A percentile compares a stretch with the other conserved stretches of the same genome.
Conservation (phyloP, 1,140 invertebrate genomes). For the Anastrepha obliqua region DNA sequence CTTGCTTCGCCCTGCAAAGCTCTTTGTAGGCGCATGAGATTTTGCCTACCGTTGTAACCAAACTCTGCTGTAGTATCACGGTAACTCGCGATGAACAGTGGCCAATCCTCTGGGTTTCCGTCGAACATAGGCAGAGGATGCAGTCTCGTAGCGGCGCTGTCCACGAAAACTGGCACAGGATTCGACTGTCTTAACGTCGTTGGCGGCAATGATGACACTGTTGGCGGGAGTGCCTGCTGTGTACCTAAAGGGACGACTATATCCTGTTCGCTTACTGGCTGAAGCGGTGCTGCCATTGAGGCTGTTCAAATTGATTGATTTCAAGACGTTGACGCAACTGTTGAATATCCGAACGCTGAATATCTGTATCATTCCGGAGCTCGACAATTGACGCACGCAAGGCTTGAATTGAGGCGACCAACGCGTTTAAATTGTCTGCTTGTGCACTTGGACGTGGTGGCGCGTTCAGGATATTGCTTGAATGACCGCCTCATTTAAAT, state of each 20-base stretch:
- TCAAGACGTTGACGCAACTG: not conserved
- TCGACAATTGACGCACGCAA: not conserved
- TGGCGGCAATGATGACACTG: not conserved
- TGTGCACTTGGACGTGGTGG: too few species aligned
- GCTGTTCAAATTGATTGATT: not conserved
- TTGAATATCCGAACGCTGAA: not conserved
- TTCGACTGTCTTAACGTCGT: too few species aligned
- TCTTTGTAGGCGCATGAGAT: not conserved
- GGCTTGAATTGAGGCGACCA: not conserved
- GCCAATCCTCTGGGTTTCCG: slow-evolving; percentile 19
- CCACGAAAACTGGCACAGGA: too few species aligned
- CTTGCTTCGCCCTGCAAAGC: not conserved
- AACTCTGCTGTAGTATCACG: not conserved
- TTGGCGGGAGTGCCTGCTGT: not conserved
- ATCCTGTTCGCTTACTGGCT: not conserved
- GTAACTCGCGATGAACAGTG: not conserved
- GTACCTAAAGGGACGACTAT: too few species aligned
- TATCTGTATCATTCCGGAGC: not conserved
- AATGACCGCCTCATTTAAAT: too few species aligned
- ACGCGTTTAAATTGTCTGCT: not conserved
- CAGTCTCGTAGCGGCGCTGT: too few species aligned
- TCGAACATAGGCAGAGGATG: too few species aligned
- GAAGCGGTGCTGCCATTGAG: not conserved
- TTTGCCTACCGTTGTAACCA: not conserved
- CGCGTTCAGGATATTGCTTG: too few species aligned